phyloP scores from a whole-genome alignment of 2,888 invertebrate genomes.

The Omphaloscelis lunosa region DNA sequence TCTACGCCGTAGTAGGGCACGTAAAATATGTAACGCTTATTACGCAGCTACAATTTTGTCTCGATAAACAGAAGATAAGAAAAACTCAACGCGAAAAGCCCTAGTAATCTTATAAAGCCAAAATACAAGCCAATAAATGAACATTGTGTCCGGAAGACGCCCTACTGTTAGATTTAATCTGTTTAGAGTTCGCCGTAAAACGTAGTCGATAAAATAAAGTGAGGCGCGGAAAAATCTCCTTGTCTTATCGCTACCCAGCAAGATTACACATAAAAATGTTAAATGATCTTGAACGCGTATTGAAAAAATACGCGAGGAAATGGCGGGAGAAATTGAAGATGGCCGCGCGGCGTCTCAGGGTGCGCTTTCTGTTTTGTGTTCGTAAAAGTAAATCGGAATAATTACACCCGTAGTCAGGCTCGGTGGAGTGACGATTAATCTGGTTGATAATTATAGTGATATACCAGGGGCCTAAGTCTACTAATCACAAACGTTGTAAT shows the following conservation, averaged over 20 bases:
- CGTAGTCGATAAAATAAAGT: conserved; percentile 89
- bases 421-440: not conserved
- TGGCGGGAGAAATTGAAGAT: conserved; percentile 81
- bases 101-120: conserved; percentile 76
- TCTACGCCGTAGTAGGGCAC: not conserved
- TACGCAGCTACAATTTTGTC: conserved; percentile 25
- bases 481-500: not conserved
- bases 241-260: conserved; percentile 87
- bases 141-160: conserved; percentile 76
- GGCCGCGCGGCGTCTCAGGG: conserved; percentile 52
- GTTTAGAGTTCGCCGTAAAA: conserved; percentile 87
- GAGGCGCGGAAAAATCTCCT: conserved; percentile 86
- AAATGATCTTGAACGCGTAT: conserved; percentile 90
- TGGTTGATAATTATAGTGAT: not conserved
- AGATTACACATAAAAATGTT: conserved; percentile 91
- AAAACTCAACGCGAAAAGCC: conserved; percentile 46
- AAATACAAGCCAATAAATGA: conserved; percentile 82
- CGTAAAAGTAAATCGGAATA: not conserved
- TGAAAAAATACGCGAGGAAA: conserved; percentile 88
- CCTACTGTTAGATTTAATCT: conserved; percentile 89
- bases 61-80: conserved; percentile 51
- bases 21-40: conserved; percentile 24
- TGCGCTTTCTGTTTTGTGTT: conserved; percentile 57
- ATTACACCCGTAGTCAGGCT: not conserved
- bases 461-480: not conserved